Evolutionary conservation across 2,113 vertebrate genomes (phyloP).

Genomic region (Meriones unguiculatus): DNA sequence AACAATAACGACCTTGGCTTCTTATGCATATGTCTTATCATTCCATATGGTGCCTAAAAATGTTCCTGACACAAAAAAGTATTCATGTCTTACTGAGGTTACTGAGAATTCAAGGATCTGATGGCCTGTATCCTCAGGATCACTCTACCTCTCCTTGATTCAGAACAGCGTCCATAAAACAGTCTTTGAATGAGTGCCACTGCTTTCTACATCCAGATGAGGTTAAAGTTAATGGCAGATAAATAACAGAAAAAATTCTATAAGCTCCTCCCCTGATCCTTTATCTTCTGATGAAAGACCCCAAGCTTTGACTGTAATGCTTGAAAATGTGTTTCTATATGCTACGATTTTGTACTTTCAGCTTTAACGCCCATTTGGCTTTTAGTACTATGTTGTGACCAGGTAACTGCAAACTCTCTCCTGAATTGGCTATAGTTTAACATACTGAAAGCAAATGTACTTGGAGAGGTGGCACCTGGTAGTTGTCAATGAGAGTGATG

Average conservation of each 20-base stretch:
- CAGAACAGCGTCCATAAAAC: not conserved
- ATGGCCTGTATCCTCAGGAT: not conserved
- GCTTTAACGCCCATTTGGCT: not conserved
- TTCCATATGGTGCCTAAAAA: not conserved
- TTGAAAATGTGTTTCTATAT: not conserved
- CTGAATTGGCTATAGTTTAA: not conserved
- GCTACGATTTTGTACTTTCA: not conserved
- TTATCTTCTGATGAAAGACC: not conserved
- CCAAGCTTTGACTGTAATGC: not conserved
- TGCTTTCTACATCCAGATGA: not conserved
- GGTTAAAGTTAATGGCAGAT: not conserved
- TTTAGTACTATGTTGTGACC: not conserved
- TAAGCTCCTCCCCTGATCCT: not conserved
- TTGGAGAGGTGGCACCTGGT: not conserved
- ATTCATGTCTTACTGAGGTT: not conserved
- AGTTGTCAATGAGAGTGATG: not conserved
- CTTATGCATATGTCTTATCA: not conserved
- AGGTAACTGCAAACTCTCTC: not conserved
- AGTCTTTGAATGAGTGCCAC: too few relatives aligned
- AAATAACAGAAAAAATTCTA: not conserved
- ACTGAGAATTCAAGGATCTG: not conserved
- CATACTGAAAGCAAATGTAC: not conserved
- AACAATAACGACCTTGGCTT: conserved; percentile 7
- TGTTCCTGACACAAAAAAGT: not conserved
- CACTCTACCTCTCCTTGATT: not conserved